Evolutionary conservation across 2,113 vertebrate species (phyloP).

Genomic region (Macaca nemestrina): DNA sequence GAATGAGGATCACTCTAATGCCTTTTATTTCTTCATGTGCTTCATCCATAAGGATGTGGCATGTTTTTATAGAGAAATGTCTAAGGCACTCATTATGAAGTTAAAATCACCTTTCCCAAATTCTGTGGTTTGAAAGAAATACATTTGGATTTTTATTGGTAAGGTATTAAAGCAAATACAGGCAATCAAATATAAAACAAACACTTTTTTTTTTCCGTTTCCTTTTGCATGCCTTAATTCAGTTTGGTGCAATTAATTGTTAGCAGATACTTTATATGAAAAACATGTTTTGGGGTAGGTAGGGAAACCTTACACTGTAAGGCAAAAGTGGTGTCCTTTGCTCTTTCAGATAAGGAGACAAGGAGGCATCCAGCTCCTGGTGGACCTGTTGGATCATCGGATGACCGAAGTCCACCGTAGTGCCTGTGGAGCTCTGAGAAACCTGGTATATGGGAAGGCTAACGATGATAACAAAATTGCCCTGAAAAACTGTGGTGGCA

Average conservation of each 20-base stretch:
- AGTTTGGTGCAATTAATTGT: neutral
- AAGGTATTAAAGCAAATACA: neutral
- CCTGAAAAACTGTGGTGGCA: conserved; percentile 98
- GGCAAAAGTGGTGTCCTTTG: conserved; percentile 49
- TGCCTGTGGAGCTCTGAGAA: conserved; percentile 97
- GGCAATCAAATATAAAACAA: neutral
- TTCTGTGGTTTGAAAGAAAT: neutral
- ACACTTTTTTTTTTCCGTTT: neutral
- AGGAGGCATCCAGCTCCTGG: conserved; percentile 97
- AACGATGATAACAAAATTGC: conserved; percentile 99
- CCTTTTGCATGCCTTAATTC: neutral
- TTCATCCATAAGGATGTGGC: neutral
- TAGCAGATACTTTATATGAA: neutral
- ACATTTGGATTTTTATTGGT: neutral
- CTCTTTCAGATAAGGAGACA: conserved; percentile 95
- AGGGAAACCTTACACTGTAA: neutral
- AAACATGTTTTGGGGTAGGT: neutral
- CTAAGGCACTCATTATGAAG: neutral
- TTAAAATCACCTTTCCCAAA: conserved; percentile 46
- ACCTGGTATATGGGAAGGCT: conserved; percentile 98
- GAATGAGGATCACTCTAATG: neutral
- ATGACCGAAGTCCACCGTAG: conserved; percentile 99
- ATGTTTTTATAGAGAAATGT: neutral
- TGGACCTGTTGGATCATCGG: conserved; percentile 97
- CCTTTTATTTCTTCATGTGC: neutral